Percentiles rank a stretch among this genome's conserved stretches.
Evolutionary conservation across 2,113 vertebrate species (phyloP).

Genomic region (Panurus biarmicus): DNA sequence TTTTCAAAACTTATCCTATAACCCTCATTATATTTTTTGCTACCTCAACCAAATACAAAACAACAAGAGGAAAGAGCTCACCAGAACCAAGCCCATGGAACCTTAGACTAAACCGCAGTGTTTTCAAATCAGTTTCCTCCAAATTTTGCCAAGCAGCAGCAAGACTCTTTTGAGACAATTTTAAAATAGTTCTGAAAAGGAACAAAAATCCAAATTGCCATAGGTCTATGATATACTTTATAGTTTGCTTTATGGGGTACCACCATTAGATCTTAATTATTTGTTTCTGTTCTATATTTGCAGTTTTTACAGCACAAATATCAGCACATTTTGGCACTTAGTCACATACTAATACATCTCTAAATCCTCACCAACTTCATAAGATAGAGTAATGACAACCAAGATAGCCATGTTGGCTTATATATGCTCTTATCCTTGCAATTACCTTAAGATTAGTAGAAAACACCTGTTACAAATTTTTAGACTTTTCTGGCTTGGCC

Average conservation of each 20-base stretch:
- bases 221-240: neutral
- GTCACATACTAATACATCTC: neutral
- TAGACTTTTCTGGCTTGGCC: neutral
- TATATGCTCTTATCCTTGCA: neutral
- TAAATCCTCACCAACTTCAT: neutral
- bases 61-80: neutral
- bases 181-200: neutral
- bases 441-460: neutral
- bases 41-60: neutral
- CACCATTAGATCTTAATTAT: neutral
- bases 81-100: neutral
- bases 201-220: neutral
- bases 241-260: neutral
- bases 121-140: neutral
- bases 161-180: neutral
- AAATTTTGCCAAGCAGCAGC: neutral
- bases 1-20: neutral
- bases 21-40: neutral
- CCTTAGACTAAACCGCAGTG: neutral
- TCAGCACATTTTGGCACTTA: neutral
- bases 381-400: neutral
- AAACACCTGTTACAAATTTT: neutral
- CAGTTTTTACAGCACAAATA: neutral
- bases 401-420: neutral
- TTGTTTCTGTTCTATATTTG: neutral